Evolutionary conservation across 35 echinoderm and acorn worm genomes (phyloP).

Genomic region (Anneissia japonica): DNA sequence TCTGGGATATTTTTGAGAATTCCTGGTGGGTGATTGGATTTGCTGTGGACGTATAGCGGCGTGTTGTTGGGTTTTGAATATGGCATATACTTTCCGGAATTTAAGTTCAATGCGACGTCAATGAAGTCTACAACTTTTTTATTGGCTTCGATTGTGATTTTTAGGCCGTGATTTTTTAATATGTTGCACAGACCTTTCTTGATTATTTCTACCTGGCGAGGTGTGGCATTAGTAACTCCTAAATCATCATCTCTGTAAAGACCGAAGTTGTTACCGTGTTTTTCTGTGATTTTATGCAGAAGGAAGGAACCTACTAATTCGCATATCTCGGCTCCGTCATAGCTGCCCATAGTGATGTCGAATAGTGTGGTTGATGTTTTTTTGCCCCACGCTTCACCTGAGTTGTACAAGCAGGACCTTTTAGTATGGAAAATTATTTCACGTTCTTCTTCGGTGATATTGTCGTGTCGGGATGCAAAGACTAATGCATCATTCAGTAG

Average conservation of each 20-base stretch:
- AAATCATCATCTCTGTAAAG: neutral
- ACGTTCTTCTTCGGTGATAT: no score
- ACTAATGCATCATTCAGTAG: no score
- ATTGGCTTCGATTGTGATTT: neutral
- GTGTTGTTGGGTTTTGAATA: neutral
- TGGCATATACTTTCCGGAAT: neutral
- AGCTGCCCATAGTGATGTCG: neutral
- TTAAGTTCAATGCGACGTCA: neutral
- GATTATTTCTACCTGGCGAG: neutral
- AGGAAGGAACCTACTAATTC: neutral
- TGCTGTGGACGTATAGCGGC: neutral
- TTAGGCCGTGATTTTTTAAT: neutral
- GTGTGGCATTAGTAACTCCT: neutral
- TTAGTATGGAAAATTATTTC: no score
- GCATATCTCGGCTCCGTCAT: neutral
- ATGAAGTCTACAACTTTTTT: neutral
- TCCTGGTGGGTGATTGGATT: neutral
- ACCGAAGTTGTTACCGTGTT: neutral
- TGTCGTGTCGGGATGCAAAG: no score
- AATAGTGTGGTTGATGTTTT: no score
- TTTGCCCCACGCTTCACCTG: no score
- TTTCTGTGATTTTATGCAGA: neutral
- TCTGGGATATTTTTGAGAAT: no score
- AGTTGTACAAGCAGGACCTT: no score
- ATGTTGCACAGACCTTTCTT: neutral